A percentile compares a stretch with the other conserved stretches of the same genome.
Conservation (phyloP, 2,113 vertebrate species). For the Martes martes region DNA sequence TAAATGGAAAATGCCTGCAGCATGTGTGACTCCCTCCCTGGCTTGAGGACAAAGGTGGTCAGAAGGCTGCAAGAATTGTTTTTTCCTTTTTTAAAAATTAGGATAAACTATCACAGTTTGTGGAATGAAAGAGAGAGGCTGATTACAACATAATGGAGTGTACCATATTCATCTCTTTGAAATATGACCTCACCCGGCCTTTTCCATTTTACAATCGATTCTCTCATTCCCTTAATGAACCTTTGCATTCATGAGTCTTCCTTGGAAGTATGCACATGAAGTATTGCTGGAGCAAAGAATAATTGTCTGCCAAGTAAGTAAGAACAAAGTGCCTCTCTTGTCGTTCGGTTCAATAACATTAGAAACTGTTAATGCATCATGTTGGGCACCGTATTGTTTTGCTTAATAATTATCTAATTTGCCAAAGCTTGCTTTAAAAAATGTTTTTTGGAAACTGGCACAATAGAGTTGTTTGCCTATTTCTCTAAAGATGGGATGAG, state of each 20-base stretch:
- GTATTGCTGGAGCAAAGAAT: conserved; percentile 84
- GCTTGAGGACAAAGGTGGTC: conserved; percentile 72
- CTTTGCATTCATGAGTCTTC: conserved; percentile 84
- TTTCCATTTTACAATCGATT: conserved; percentile 90
- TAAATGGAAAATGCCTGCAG: conserved; percentile 81
- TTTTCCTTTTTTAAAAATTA: conserved; percentile 78
- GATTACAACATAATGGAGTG: conserved; percentile 92
- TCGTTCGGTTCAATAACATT: conserved; percentile 88
- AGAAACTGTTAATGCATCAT: conserved; percentile 84
- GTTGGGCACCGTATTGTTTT: conserved; percentile 76
- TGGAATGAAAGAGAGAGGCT: conserved; percentile 86
- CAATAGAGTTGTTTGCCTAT: conserved; percentile 20
- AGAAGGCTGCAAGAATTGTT: conserved; percentile 62
- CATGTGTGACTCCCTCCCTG: conserved; percentile 69
- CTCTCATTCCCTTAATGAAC: conserved; percentile 90
- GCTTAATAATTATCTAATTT: conserved; percentile 78
- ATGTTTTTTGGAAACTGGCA: conserved; percentile 52
- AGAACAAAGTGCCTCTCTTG: conserved; percentile 85
- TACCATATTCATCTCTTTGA: conserved; percentile 89
- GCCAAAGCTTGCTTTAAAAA: conserved; percentile 62
- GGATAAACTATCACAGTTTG: conserved; percentile 85
- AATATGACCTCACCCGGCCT: conserved; percentile 88
- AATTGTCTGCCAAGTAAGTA: conserved; percentile 86
- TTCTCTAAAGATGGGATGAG: conserved; percentile 9
- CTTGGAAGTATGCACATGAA: conserved; percentile 85